Conservation (phyloP, 2,888 invertebrate species). For the Hydraecia micacea region DNA sequence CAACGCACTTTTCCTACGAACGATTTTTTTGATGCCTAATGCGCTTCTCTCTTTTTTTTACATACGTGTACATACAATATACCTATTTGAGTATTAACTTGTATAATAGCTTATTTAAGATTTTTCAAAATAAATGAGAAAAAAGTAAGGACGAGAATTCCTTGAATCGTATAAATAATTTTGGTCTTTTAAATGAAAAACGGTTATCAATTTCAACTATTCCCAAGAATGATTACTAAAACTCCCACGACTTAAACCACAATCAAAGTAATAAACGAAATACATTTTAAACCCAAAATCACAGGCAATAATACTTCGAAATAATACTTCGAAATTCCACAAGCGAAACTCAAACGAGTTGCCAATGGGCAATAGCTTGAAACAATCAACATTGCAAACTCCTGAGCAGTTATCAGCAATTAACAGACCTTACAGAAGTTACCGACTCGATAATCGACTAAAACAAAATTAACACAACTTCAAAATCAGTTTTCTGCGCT, state of each 20-base stretch:
- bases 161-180: background rate
- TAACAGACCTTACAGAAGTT: constrained; percentile 75
- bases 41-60: background rate
- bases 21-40: background rate
- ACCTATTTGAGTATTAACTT: background rate
- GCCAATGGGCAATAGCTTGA: constrained; percentile 68
- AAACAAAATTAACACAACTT: constrained; percentile 66
- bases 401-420: constrained; percentile 76
- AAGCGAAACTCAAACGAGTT: constrained; percentile 59
- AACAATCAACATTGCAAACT: constrained; percentile 77
- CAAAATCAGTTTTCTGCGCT: constrained; percentile 52
- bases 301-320: constrained; percentile 29
- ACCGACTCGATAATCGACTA: constrained; percentile 62
- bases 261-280: constrained; percentile 13
- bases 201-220: background rate
- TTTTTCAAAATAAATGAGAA: background rate
- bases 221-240: constrained; percentile 24
- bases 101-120: background rate
- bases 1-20: background rate
- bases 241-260: background rate
- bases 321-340: constrained; percentile 31
- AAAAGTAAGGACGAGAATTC: too few species aligned
- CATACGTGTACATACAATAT: background rate
- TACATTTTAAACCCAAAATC: constrained; percentile 20
- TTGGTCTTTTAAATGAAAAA: background rate